Percentiles rank a stretch among this genome's conserved stretches.
These are phyloP conservation scores for Oxyura jamaicensis DNA, from an alignment of 2,113 vertebrate genomes.

Conservation along the genomic window DNA sequence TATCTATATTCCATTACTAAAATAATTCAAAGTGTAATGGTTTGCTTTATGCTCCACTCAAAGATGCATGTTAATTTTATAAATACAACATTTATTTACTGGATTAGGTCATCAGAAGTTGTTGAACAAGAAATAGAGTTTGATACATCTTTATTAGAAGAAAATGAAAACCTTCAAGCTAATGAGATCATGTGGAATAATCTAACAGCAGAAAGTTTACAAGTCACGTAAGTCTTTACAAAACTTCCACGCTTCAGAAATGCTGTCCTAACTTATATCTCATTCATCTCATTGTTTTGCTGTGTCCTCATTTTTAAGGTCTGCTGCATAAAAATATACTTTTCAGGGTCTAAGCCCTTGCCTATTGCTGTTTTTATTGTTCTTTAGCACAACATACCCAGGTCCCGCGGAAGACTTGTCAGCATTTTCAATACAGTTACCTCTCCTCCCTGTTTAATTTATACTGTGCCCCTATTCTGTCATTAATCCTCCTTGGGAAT, in stretches of 20 bases:
- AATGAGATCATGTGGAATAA: conserved; percentile 98
- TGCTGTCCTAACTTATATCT: neutral
- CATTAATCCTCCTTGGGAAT: neutral
- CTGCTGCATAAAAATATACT: neutral
- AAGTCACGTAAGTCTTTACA: conserved; percentile 86
- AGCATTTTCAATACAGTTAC: neutral
- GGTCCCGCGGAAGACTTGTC: neutral
- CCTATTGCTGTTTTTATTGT: neutral
- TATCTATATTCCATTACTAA: neutral
- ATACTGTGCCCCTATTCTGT: neutral
- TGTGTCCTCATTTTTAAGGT: neutral
- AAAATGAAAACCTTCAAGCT: conserved; percentile 92
- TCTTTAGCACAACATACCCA: neutral
- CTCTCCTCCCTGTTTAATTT: neutral
- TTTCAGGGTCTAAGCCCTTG: neutral
- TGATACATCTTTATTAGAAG: conserved; percentile 88
- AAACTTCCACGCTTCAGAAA: neutral
- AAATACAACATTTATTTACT: neutral
- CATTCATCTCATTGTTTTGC: neutral
- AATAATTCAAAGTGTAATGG: neutral
- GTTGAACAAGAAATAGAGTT: conserved; percentile 89
- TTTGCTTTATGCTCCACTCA: neutral
- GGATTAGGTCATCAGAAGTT: conserved; percentile 83
- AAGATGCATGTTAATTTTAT: neutral
- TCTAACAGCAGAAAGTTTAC: conserved; percentile 92